A percentile compares a stretch with the other conserved stretches of the same genome.
phyloP scores from a whole-genome alignment of 2,888 invertebrate species.

The Dynastes hyllus region DNA sequence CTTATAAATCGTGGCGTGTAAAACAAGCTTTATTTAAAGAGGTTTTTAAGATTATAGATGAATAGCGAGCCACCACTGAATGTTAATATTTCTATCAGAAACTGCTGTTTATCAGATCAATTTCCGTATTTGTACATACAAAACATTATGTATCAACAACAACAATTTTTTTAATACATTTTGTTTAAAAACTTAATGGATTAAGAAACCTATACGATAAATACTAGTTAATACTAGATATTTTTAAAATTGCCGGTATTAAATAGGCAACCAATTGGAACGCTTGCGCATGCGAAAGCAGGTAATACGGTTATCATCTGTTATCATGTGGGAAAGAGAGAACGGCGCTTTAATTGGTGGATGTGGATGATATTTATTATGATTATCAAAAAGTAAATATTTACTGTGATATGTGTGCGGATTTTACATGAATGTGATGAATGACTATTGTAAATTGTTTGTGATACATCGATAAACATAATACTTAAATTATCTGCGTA shows the following conservation, averaged over 20 bases:
- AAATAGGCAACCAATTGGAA: not conserved
- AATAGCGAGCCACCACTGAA: too few species aligned
- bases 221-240: too few species aligned
- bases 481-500: slow-evolving; percentile 38
- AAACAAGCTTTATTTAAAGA: too few species aligned
- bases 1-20: too few species aligned
- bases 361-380: slow-evolving; percentile 44
- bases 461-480: slow-evolving; percentile 47
- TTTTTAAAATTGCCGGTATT: not conserved
- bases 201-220: too few species aligned
- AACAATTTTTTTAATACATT: too few species aligned
- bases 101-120: too few species aligned
- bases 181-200: too few species aligned
- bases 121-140: too few species aligned
- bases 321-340: slow-evolving; percentile 26
- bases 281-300: not conserved
- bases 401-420: slow-evolving; percentile 47
- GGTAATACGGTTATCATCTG: not conserved
- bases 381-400: slow-evolving; percentile 56
- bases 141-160: too few species aligned
- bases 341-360: slow-evolving; percentile 23
- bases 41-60: too few species aligned
- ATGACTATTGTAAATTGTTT: slow-evolving; percentile 39
- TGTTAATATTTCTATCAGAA: too few species aligned
- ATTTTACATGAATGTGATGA: slow-evolving; percentile 41